Base-by-base conservation (phyloP, 2,113 vertebrate genomes). In the Amphilophus citrinellus region DNA sequence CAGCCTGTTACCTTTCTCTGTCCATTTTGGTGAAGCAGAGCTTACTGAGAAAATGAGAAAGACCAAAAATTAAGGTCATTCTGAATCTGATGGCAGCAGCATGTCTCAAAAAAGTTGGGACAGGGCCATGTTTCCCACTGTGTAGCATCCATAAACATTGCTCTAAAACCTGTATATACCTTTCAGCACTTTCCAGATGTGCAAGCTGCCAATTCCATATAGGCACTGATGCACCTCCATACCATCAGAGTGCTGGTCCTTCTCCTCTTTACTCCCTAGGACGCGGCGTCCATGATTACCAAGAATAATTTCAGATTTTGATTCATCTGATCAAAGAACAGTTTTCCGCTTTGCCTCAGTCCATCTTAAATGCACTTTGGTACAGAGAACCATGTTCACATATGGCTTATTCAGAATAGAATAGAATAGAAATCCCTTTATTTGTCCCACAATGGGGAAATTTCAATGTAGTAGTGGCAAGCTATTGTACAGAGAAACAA, bases 1-100 rank as follows among this genome's bases (percentile, higher is more conserved):
- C 13, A 24, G 35, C 71, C 82, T 60, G 18, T 53, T 62, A 11
- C 13, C 39, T 2, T 59, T 14, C 24, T 78, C 30, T n/a, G 2
- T 7, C 20, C 59, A 15, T 17, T 10, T 10, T 50, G 18, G 47
- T 27, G 39, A 53, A 61, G 30, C 17, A 76, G 71, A 85, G 79
- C 59, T 84, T 83, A 89, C 78, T 6, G 76, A 39, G 15, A 80
- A 68, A 42, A 18, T 20, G 63, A 76, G 32, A 75, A 7, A 87
- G 42, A 27, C 44, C 2, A 27, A 68, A 24, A 27, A 27, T 6
- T 47, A 18, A 18, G 65, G 39, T 27, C 22, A 1, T 68, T 47
- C 27, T 18, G 14, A 30, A 47, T 47, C 47, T 47, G 17, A 47
- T 1, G 14, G 42, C 22, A 47, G 22, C 42, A 47, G 47, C 42